Conservation (phyloP, 35 echinoderm and acorn worm genomes). For the Apostichopus japonicus region DNA sequence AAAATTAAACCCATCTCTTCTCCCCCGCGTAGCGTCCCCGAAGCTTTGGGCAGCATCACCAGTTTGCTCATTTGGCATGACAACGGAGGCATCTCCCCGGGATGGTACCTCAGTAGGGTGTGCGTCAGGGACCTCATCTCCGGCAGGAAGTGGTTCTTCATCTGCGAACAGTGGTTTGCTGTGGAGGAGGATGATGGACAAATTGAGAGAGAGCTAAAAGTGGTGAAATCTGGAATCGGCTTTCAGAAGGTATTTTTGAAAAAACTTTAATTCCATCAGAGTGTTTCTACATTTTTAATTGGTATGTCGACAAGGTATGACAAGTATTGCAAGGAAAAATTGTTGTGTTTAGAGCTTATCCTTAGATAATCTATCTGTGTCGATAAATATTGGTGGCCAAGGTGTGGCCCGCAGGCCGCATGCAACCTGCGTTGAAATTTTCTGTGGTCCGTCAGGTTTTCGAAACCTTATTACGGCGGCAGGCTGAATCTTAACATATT, state of each 20-base stretch:
- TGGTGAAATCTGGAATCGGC: conserved; percentile 74
- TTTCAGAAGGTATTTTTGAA: conserved; percentile 80
- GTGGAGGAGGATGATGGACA: conserved; percentile 97
- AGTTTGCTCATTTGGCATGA: conserved; percentile 92
- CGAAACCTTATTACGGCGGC: too few species aligned
- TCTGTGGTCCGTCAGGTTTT: too few species aligned
- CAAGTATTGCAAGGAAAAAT: too few species aligned
- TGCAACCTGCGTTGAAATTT: too few species aligned
- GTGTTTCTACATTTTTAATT: neutral
- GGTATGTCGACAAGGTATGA: too few species aligned
- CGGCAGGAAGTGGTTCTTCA: conserved; percentile 96
- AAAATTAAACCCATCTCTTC: neutral
- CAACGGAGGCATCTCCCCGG: conserved; percentile 83
- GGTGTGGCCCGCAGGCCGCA: too few species aligned
- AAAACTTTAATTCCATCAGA: neutral
- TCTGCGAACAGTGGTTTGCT: conserved; percentile 96
- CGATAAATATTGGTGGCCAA: too few species aligned
- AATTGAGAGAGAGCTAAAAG: conserved; percentile 83
- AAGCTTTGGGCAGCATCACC: conserved; percentile 80
- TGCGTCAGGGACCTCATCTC: conserved; percentile 82
- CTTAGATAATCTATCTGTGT: neutral
- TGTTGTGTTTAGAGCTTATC: too few species aligned
- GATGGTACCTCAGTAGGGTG: conserved; percentile 94
- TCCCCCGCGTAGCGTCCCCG: conserved; percentile 72
- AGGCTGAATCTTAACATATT: too few species aligned